A percentile compares a stretch with the other conserved stretches of the same genome.
Conservation (phyloP, 2,888 invertebrate species). For the Euzophera pinguis region DNA sequence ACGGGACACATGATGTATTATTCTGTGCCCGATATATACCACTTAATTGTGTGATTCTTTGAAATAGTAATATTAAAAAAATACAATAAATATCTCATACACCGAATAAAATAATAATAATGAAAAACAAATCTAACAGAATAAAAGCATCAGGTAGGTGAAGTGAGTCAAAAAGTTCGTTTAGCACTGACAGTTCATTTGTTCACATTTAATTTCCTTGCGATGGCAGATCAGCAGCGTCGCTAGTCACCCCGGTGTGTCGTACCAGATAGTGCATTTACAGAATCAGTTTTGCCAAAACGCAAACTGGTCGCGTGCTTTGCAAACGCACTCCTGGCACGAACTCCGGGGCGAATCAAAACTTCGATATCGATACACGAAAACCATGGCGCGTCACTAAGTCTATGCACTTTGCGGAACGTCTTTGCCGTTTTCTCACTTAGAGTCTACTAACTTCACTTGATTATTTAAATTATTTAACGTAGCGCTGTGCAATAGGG, state of each 20-base stretch:
- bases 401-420: slow-evolving; percentile 59
- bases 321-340: slow-evolving; percentile 99
- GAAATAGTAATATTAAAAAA: neutral
- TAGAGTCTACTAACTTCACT: slow-evolving; percentile 34
- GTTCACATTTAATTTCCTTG: slow-evolving; percentile 40
- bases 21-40: too few species aligned
- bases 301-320: slow-evolving; percentile 77
- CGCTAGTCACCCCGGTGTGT: slow-evolving; percentile 87
- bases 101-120: neutral
- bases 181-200: slow-evolving; percentile 58
- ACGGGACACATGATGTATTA: too few species aligned
- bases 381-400: slow-evolving; percentile 54
- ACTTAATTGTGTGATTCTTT: too few species aligned
- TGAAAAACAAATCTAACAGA: slow-evolving; percentile 15
- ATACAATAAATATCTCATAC: slow-evolving; percentile 5
- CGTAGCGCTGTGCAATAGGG: slow-evolving; percentile 18
- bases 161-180: slow-evolving; percentile 10
- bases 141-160: slow-evolving; percentile 16
- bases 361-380: slow-evolving; percentile 57
- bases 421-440: slow-evolving; percentile 57
- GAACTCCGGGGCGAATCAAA: slow-evolving; percentile 86
- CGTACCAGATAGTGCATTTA: slow-evolving; percentile 99
- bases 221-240: slow-evolving; percentile 58
- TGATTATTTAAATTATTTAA: slow-evolving; percentile 15
- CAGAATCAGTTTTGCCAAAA: slow-evolving; percentile 83